Base-by-base conservation (phyloP, 2,888 invertebrate genomes). In the Cacoxenus indagator region DNA sequence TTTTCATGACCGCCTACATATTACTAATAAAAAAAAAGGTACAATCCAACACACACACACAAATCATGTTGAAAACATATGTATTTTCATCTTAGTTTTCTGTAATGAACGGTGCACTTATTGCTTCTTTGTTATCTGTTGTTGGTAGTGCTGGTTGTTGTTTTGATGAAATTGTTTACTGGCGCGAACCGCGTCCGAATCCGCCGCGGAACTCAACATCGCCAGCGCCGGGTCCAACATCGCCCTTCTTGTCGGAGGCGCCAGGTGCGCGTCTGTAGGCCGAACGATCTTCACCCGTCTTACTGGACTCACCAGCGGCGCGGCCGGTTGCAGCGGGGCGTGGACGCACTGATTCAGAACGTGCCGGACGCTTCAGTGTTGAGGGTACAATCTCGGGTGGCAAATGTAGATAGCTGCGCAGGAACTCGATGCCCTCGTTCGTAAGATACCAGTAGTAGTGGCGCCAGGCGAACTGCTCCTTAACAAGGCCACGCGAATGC, bases 381-480 rank as follows among this genome's bases (percentile, higher is more conserved):
- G 98, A 94, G 46, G 99, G 99, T 43, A 99, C 98, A 89, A 99
- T 99, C 92, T 99, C 99, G 74, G 98, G 94, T 8, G 99, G 99
- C 85, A 99, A 91, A 87, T 99, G 98, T 75, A 99, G 92, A 90
- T 95, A 98, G 85, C 95, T 95, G 76, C 99, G 92, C 76, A 99
- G 90, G 89, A 97, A 99, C 88, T 96, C 96, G 87, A 99, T 99
- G 78, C 99, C 99, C 85, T 98, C 97, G 88, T 99, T 99, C 76
- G 98, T 99, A 79, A 99, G 91, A 89, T 88, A 93, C 98, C 99
- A 99, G 89, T 99, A 99, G 86, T 96, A 99, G 89, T 99, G 99
- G 85, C 99, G 93, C 99, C 99, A 99, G 4, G 99, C 98, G 89
- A 99, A 99, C 90, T 99, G 99, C 91, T 99, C 99, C 89, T 95